Evolutionary conservation across 2,797 vertebrate genomes (phyloP), one percentile per base, ranked within the genome.

Genomic region (Microcaecilia unicolor): DNA sequence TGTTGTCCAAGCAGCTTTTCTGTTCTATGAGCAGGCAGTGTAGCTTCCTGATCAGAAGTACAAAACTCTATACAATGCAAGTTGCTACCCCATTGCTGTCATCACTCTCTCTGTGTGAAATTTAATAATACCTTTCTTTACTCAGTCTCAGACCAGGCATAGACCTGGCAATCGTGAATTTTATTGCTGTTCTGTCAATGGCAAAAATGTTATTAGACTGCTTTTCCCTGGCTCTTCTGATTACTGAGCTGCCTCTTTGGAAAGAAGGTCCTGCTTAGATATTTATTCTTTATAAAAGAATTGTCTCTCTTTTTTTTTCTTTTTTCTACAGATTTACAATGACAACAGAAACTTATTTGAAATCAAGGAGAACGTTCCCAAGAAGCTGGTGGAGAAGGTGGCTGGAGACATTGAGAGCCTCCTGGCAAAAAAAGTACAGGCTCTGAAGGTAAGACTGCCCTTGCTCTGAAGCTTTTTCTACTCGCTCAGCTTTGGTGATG

Each of bases 331-430:
- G 95, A 94, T 99, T 74, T 99, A 98, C 55, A 87, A 74, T 42
- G 92, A 97, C 54, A 97, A 98, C 58, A 88, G 76, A 68, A 96
- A 91, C 74, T 86, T 93, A 55, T 98, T 97, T 58, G 91, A 96
- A 53, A 85, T 97, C 30, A 94, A 93, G 74, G 89, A 87, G 58
- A 98, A 97, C 8, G 85, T 88, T 31, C 91, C 95, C 36, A 91
- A 85, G 63, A 92, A 92, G 62, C 48, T 97, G 68, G 93, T 99
- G 73, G 90, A 96, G 61, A 81, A 88, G 61, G 95, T 99, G 29
- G 88, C 95, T 0, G 85, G 87, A 25, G 90, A 99, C 74, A 97
- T 99, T 2, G 89, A 96, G 74, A 89, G 73, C 52, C 84, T 99
- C 48, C 85, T 99, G 62, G 88, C 87, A 74, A 93, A 92, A 61